Evolutionary conservation across 2,113 vertebrate species (phyloP), one percentile per base, ranked within the genome.

Genomic region (Hippocampus abdominalis): DNA sequence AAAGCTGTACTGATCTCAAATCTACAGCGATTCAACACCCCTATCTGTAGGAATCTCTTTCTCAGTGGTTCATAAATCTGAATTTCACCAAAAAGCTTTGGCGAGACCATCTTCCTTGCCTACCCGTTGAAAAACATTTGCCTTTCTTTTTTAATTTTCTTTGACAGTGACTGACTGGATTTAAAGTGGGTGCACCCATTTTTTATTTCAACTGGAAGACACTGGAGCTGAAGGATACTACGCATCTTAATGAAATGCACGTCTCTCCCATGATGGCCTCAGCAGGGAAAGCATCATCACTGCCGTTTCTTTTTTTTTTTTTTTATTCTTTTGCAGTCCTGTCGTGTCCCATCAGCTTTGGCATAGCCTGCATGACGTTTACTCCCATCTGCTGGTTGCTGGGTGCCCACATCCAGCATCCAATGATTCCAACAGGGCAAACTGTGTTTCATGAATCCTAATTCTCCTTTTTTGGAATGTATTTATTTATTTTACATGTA

Each of bases 381-480:
- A 83, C 84, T 87, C 87, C 54, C 90, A 91, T 88, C 89, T 91
- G 89, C 87, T 86, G 89, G 91, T 91, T 91, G 86, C 90, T 92
- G 91, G 91, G 89, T 91, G 87, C 91, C 90, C 90, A 89, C 89
- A 89, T 91, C 89, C 23, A 57, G 54, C 54, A 27, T 57, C 54
- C 91, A 92, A 90, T 90, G 90, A 90, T 89, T 86, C 85, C 85
- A 80, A 87, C 89, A 90, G 87, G 89, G 87, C 88, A 90, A 84
- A 89, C 86, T 86, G 86, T 85, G 84, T 90, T 91, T 87, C 65
- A 82, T 91, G 89, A 92, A 91, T 91, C 89, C 89, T 91, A 92
- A 93, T 91, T 89, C 91, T 91, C 87, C 85, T 80, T 83, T 86
- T 88, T 62, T n/a, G 32, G 32, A 36, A 36, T 36, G 5, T 36